Percentiles rank a stretch among this genome's conserved stretches.
Conservation (phyloP, 2,113 vertebrate species). For the Ctenodactylus gundi region DNA sequence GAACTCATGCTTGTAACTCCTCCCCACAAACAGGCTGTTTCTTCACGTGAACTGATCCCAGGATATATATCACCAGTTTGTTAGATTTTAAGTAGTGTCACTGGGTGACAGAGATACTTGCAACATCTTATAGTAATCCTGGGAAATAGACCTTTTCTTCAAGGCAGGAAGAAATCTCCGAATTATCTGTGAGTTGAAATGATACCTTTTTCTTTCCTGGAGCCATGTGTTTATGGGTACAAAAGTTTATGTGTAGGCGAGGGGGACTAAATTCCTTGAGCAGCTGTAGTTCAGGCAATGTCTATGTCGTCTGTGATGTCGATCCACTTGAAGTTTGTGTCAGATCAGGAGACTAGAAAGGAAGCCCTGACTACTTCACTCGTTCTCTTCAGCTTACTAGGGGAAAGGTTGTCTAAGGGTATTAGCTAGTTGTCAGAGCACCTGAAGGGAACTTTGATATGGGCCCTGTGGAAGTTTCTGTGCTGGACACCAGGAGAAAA, state of each 20-base stretch:
- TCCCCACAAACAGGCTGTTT: not conserved
- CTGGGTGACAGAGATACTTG: not conserved
- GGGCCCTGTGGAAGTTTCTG: not conserved
- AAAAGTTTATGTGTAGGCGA: not conserved
- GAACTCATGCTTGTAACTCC: not conserved
- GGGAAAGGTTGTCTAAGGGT: not conserved
- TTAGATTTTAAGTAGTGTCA: not conserved
- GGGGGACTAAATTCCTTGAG: not conserved
- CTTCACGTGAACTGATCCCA: not conserved
- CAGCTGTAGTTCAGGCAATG: not conserved
- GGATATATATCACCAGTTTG: not conserved
- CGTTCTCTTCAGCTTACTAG: not conserved
- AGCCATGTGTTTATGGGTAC: not conserved
- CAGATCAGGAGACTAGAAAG: not conserved
- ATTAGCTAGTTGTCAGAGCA: not conserved
- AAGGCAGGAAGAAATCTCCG: not conserved
- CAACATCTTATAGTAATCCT: not conserved
- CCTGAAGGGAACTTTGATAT: not conserved
- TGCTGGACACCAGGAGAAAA: not conserved
- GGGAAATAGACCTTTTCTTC: not conserved
- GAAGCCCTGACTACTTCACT: not conserved
- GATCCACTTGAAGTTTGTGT: not conserved
- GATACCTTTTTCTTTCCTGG: fast-evolving
- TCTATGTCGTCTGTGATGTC: not conserved
- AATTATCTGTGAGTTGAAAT: not conserved